Conservation (phyloP, 2,113 vertebrate species). For the Xyrauchen texanus region DNA sequence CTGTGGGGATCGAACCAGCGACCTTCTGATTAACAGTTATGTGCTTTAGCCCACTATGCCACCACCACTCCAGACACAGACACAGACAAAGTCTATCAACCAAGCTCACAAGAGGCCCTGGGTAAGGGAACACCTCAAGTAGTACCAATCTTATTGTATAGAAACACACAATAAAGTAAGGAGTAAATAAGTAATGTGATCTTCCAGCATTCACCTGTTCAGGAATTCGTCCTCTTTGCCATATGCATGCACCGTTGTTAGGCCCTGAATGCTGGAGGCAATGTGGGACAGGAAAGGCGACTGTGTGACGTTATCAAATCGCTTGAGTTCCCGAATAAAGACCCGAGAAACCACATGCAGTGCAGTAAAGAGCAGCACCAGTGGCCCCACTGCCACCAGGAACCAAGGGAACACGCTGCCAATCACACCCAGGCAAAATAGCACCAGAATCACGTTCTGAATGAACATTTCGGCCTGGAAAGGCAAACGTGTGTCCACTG, state of each 20-base stretch:
- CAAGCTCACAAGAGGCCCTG: not conserved
- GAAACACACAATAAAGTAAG: not conserved
- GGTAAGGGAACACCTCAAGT: not conserved
- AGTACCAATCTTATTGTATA: not conserved
- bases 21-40: no score
- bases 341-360: slow-evolving; percentile 87
- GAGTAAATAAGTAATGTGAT: not conserved
- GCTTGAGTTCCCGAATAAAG: slow-evolving; percentile 90
- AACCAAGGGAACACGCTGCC: slow-evolving; percentile 89
- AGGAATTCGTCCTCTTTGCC: slow-evolving; percentile 85
- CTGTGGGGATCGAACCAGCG: no score
- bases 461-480: slow-evolving; percentile 95
- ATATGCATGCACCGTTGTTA: slow-evolving; percentile 89
- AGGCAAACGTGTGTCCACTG: slow-evolving; percentile 89
- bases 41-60: no score
- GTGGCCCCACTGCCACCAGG: slow-evolving; percentile 85
- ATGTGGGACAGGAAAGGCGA: slow-evolving; percentile 91
- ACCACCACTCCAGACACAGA: no score
- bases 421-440: slow-evolving; percentile 89
- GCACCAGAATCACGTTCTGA: slow-evolving; percentile 89
- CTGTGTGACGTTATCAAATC: slow-evolving; percentile 90
- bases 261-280: slow-evolving; percentile 89
- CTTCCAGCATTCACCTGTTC: slow-evolving; percentile 74
- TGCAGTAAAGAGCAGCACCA: slow-evolving; percentile 80
- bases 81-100: not conserved